Evolutionary conservation across 2,888 invertebrate species (phyloP).

Genomic region (Cephus pulcher): DNA sequence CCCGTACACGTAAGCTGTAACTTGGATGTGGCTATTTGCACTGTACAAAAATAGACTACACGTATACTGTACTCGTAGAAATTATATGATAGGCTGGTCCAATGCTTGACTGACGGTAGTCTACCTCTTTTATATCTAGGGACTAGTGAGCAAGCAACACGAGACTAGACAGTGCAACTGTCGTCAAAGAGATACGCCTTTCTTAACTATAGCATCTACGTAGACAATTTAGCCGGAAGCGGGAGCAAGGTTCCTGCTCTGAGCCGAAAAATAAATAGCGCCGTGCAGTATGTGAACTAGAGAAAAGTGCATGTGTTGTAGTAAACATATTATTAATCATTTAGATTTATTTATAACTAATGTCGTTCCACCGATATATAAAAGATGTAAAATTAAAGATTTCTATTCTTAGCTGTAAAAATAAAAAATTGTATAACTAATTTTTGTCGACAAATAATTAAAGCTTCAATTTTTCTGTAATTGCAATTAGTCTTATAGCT

Average conservation of each 20-base stretch:
- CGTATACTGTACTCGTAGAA: no score
- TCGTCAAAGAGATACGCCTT: no score
- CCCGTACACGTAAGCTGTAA: no score
- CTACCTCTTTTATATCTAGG: no score
- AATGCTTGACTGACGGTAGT: no score
- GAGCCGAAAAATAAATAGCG: background rate
- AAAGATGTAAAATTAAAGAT: no score
- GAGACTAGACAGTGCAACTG: background rate
- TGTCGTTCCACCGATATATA: no score
- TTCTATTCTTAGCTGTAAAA: no score
- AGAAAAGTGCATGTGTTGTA: background rate
- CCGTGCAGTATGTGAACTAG: background rate
- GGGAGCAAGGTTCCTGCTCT: background rate
- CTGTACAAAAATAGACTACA: no score
- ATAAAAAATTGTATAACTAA: background rate
- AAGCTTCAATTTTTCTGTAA: background rate
- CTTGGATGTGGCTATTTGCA: no score
- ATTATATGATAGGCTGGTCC: no score
- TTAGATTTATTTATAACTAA: background rate
- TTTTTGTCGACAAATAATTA: background rate
- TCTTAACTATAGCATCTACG: background rate
- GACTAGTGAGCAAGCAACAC: background rate
- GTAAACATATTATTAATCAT: background rate
- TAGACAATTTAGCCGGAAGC: background rate
- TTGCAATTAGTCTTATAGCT: no score